These are phyloP conservation scores for Meta bourneti DNA, from an alignment of 2,888 invertebrate species.

Conservation along the genomic window DNA sequence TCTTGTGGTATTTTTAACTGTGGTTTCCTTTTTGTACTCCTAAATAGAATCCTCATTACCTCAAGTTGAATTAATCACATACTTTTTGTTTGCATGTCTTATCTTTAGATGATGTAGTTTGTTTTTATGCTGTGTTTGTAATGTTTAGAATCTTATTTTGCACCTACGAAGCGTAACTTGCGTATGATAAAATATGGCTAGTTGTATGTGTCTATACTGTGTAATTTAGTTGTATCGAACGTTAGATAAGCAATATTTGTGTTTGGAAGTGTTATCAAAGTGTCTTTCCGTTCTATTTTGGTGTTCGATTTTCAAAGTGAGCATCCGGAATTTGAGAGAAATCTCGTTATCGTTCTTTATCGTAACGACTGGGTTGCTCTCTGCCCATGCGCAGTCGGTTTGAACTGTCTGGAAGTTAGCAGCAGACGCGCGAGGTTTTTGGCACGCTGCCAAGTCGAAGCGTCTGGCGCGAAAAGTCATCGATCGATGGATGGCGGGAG, in stretches of 20 bases:
- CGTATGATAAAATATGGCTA: background rate
- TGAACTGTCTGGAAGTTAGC: slow-evolving; percentile 59
- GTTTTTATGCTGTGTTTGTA: too few relatives aligned
- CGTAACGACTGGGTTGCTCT: background rate
- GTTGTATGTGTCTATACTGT: background rate
- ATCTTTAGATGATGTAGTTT: background rate
- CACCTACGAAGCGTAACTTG: too few relatives aligned
- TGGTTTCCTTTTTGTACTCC: background rate
- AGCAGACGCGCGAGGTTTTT: slow-evolving; percentile 58
- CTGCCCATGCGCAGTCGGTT: slow-evolving; percentile 62
- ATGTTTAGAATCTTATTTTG: too few relatives aligned
- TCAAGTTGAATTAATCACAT: background rate
- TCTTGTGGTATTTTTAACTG: background rate
- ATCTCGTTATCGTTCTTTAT: slow-evolving; percentile 22
- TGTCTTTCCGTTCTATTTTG: too few relatives aligned
- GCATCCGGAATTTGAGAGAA: background rate
- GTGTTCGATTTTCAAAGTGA: too few relatives aligned
- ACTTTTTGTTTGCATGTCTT: background rate
- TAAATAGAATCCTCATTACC: background rate
- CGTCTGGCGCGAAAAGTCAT: slow-evolving; percentile 77
- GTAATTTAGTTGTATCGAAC: background rate
- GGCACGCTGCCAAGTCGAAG: slow-evolving; percentile 73
- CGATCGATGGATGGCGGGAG: slow-evolving; percentile 75
- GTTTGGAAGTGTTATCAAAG: background rate
- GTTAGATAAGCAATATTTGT: background rate